Conservation (phyloP, 2,797 vertebrate species). For the Dendrocincla fuliginosa region DNA sequence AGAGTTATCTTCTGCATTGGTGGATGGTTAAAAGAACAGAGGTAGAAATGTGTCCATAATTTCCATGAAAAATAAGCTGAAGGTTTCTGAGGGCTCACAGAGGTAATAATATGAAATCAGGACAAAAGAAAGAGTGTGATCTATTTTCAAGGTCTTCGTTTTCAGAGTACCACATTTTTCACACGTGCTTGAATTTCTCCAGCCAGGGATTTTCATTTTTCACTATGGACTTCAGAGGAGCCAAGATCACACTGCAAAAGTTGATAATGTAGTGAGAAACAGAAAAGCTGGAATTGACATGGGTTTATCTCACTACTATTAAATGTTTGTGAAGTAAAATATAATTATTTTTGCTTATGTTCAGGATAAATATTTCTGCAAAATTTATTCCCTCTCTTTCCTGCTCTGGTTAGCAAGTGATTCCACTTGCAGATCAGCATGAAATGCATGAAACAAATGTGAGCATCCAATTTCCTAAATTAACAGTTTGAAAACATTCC, state of each 20-base stretch:
- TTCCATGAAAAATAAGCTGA: not conserved
- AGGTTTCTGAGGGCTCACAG: not conserved
- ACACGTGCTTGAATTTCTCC: not conserved
- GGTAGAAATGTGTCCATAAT: not conserved
- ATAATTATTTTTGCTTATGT: not conserved
- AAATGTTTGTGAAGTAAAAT: not conserved
- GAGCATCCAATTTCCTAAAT: constrained; percentile 13
- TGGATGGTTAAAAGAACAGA: not conserved
- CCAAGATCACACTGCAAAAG: not conserved
- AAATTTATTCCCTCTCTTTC: not conserved
- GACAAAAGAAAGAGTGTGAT: not conserved
- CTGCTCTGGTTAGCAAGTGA: not conserved
- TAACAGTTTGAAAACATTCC: not conserved
- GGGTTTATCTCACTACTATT: not conserved
- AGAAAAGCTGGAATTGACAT: not conserved
- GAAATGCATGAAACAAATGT: not conserved
- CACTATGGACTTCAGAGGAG: not conserved
- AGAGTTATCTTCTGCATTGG: not conserved
- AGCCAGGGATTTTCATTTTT: not conserved
- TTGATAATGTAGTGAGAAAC: not conserved
- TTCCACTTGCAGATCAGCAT: not conserved
- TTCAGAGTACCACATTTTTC: not conserved
- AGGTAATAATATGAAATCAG: not conserved
- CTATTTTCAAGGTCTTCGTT: not conserved
- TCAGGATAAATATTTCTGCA: not conserved